These are phyloP conservation scores for Chloroceryle aenea DNA, from an alignment of 2,113 vertebrate genomes.

Conservation along the genomic window DNA sequence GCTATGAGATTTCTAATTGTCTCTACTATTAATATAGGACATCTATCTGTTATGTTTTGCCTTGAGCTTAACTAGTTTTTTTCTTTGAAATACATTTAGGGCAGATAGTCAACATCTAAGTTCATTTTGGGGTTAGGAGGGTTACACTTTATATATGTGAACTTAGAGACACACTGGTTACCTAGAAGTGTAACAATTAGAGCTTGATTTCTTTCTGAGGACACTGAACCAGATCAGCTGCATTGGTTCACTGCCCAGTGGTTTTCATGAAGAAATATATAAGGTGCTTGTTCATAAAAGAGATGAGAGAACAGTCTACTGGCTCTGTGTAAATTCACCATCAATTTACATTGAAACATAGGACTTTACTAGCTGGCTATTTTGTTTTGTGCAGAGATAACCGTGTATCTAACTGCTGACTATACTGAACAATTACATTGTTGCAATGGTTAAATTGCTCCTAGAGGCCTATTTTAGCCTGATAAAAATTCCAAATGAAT, in stretches of 20 bases:
- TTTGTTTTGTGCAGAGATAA: background rate
- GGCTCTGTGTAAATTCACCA: background rate
- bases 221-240: background rate
- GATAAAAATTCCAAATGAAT: slow-evolving; percentile 55
- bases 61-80: slow-evolving; percentile 24
- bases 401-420: background rate
- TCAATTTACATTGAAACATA: background rate
- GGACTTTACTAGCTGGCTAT: background rate
- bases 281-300: background rate
- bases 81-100: slow-evolving; percentile 33
- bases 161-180: background rate
- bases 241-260: background rate
- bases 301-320: background rate
- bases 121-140: background rate
- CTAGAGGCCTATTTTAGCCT: slow-evolving; percentile 55
- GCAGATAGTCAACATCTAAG: background rate
- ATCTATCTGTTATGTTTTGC: background rate
- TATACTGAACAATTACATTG: background rate
- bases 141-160: background rate
- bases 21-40: background rate
- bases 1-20: background rate
- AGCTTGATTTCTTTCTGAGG: background rate
- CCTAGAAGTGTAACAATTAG: background rate
- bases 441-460: slow-evolving; percentile 47
- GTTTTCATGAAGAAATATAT: background rate